phyloP scores from a whole-genome alignment of 2,888 invertebrate genomes.

The Meliscaeva auricollis region DNA sequence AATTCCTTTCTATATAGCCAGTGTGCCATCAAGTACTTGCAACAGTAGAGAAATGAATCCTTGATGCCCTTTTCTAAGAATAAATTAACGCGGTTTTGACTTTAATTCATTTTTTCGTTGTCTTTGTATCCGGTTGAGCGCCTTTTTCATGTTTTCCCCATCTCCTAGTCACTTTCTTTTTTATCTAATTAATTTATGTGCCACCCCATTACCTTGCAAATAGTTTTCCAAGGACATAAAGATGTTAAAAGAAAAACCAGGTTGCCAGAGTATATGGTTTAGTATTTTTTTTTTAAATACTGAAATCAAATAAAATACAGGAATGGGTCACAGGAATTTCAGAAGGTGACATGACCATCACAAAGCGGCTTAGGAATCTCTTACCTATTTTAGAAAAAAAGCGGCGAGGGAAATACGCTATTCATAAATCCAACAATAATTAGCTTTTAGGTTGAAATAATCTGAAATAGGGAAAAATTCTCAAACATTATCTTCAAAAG shows the following conservation, averaged over 20 bases:
- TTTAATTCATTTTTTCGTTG: constrained; percentile 70
- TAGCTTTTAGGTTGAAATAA: no score
- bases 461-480: no score
- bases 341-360: no score
- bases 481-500: no score
- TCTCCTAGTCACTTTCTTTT: constrained; percentile 10
- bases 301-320: no score
- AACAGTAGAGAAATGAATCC: background rate
- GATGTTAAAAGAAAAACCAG: background rate
- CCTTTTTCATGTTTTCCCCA: constrained; percentile 12
- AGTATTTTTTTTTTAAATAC: no score
- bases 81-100: constrained; percentile 72
- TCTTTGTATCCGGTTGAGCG: constrained; percentile 49
- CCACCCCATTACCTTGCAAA: background rate
- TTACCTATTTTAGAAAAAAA: no score
- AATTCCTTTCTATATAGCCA: background rate
- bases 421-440: no score
- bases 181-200: constrained; percentile 66
- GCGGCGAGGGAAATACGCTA: no score
- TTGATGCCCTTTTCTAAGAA: constrained; percentile 50
- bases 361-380: no score
- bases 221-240: constrained; percentile 50
- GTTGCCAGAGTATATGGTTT: background rate
- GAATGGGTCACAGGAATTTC: no score
- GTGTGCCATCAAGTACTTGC: background rate